Conservation (phyloP, 2,113 vertebrate genomes). For the Lipophrys pholis region DNA sequence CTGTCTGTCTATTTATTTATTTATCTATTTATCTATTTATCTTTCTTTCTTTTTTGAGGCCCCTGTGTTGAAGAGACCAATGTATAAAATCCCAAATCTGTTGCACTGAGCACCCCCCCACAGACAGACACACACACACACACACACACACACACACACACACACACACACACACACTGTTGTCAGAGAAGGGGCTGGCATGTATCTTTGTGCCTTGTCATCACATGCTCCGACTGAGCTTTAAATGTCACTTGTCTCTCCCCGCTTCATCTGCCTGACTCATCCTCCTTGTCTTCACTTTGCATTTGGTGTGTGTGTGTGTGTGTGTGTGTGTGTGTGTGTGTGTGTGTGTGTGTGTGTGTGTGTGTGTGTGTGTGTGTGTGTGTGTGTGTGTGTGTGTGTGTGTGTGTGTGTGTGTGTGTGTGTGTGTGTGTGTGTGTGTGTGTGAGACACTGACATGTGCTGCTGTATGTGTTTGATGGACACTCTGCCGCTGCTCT, state of each 20-base stretch:
- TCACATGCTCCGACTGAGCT: slow-evolving; percentile 61
- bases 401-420: too few relatives aligned
- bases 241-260: slow-evolving; percentile 76
- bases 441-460: slow-evolving; percentile 44
- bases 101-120: slow-evolving; percentile 32
- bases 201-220: slow-evolving; percentile 66
- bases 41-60: too few relatives aligned
- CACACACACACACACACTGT: slow-evolving; percentile 38
- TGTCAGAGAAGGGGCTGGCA: slow-evolving; percentile 30
- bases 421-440: too few relatives aligned
- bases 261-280: slow-evolving; percentile 64
- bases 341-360: too few relatives aligned
- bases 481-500: slow-evolving; percentile 50
- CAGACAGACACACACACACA: not conserved
- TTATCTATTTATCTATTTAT: too few relatives aligned
- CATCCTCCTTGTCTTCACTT: slow-evolving; percentile 62
- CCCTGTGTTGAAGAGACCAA: too few relatives aligned
- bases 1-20: too few relatives aligned
- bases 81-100: too few relatives aligned
- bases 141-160: slow-evolving; percentile 3
- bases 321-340: slow-evolving; percentile 40
- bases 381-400: too few relatives aligned
- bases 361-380: too few relatives aligned
- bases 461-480: slow-evolving; percentile 43
- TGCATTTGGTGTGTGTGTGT: slow-evolving; percentile 48